These are phyloP conservation scores for Macrotis lagotis DNA, from an alignment of 2,113 vertebrate species.

Conservation along the genomic window DNA sequence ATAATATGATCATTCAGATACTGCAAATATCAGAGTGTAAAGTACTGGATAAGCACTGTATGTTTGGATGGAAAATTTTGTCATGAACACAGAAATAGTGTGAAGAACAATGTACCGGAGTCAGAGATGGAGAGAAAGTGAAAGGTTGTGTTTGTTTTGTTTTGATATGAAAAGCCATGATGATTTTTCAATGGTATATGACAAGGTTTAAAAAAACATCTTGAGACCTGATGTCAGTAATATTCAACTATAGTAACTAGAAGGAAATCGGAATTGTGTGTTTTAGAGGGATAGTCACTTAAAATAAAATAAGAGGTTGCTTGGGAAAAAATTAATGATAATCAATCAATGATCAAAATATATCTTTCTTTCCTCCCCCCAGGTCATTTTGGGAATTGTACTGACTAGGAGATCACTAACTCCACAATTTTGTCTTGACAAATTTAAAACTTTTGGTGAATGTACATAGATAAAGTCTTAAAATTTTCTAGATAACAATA, in stretches of 20 bases:
- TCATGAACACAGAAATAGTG: neutral
- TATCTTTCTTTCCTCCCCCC: neutral
- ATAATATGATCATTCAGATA: constrained; percentile 33
- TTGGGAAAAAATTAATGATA: neutral
- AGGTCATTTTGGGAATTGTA: neutral
- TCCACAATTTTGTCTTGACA: neutral
- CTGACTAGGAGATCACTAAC: neutral
- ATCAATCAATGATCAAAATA: neutral
- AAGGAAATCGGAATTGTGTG: neutral
- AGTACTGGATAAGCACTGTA: constrained; percentile 19
- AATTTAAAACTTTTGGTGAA: neutral
- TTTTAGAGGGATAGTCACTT: neutral
- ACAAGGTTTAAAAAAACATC: constrained; percentile 10
- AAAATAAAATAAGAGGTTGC: neutral
- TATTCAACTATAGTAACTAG: neutral
- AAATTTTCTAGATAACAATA: neutral
- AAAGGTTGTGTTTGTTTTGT: neutral
- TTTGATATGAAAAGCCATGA: constrained; percentile 22
- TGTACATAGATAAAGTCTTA: neutral
- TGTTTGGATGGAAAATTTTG: constrained; percentile 10
- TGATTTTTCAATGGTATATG: constrained; percentile 32
- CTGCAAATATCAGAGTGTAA: constrained; percentile 46
- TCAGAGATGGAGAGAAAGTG: neutral
- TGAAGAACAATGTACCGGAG: constrained; percentile 5
- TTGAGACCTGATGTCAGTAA: constrained; percentile 17